Evolutionary conservation across 2,888 invertebrate genomes (phyloP), one percentile per base, ranked within the genome.

Genomic region (Cyaniris semiargus): DNA sequence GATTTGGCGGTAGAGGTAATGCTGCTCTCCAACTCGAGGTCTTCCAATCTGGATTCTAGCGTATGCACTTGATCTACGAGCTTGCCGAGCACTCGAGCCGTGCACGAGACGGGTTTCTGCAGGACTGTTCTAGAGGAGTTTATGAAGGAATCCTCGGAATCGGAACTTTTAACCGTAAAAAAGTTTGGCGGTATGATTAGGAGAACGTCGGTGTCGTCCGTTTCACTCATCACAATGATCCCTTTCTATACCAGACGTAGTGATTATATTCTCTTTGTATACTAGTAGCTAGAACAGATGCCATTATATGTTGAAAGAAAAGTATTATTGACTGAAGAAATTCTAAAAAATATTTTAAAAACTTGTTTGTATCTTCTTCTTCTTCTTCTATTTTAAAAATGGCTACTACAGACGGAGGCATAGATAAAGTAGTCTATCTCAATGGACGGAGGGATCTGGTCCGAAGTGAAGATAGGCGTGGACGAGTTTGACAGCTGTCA

Each of bases 121-220:
- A 94, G 92, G 18, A 93, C 93, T 21, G 93, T 93, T 83, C 94
- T 89, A 70, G 93, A 91, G 1, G 93, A 91, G 80, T 91, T 89
- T 76, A 93, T 83, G 31, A 90, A 80, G 8, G 94, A 93, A 79
- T 94, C 92, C 34, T 95, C 95, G 0, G 95, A 94, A 38, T 94
- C 95, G n/a, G 95, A 94, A 76, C 94, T 94, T 81, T 95, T 91
- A n/a, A 96, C 94, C 44, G 95, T 86, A 85, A 96, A 97, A 84
- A 96, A 96, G 88, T 97, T 95, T 18, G 97, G 97, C 79, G 97
- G 97, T 86, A 97, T 96, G 83, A 97, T 89, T 83, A 97, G 90
- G 81, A 97, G 94, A 84, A 97, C 95, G 90, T 97, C 97, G 5
- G 97, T 97, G 91, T 97, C 97, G 95, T 97, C 97, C 80, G 94